Percentiles rank a stretch among this genome's conserved stretches.
phyloP scores from a whole-genome alignment of 2,113 vertebrate species.

The Nesogale talazaci region DNA sequence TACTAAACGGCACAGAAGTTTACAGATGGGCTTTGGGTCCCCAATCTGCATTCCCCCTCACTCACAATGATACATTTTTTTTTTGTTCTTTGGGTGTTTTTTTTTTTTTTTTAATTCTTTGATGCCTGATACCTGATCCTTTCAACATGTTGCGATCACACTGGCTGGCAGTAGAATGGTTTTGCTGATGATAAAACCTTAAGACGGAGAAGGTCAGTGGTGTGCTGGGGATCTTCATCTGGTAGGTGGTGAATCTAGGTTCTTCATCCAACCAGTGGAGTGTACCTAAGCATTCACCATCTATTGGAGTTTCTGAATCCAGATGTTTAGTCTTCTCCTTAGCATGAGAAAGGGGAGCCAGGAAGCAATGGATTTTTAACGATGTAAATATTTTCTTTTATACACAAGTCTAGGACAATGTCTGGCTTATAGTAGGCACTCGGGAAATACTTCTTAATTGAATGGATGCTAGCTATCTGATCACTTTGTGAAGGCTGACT shows the following conservation, averaged over 20 bases:
- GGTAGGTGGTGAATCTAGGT: neutral
- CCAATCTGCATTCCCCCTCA: too few relatives aligned
- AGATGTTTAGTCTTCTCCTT: conserved; percentile 6
- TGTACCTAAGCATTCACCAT: too few relatives aligned
- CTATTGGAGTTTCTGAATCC: conserved; percentile 1
- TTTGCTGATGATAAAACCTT: neutral
- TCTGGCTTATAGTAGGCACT: neutral
- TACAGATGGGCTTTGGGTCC: too few relatives aligned
- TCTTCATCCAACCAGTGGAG: neutral
- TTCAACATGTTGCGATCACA: too few relatives aligned
- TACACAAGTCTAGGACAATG: neutral
- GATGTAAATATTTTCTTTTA: neutral
- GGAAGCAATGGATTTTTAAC: neutral
- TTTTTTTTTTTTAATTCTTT: too few relatives aligned
- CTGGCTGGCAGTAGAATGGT: too few relatives aligned
- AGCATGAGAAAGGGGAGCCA: neutral
- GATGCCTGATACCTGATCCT: too few relatives aligned
- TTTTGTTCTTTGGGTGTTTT: too few relatives aligned
- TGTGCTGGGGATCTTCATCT: neutral
- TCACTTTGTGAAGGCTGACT: neutral
- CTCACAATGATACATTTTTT: too few relatives aligned
- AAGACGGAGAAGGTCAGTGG: neutral
- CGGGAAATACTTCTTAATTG: neutral
- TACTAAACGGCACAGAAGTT: too few relatives aligned
- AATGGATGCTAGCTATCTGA: neutral